Percentiles rank a stretch among this genome's conserved stretches.
phyloP scores from a whole-genome alignment of 2,888 invertebrate species.

The Scaeva pyrastri region DNA sequence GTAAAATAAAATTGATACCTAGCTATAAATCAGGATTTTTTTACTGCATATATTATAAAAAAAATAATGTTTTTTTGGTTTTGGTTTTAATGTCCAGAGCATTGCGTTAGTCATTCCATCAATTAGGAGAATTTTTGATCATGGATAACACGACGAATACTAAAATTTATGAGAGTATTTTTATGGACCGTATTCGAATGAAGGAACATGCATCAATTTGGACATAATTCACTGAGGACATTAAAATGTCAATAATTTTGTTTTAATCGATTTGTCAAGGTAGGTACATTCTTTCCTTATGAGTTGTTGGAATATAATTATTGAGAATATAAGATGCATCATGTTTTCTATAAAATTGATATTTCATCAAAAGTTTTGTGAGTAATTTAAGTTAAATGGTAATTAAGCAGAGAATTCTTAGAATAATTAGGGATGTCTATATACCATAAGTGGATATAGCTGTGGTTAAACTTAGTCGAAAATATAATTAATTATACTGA shows the following conservation, averaged over 20 bases:
- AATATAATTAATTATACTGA: no score
- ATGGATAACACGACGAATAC: slow-evolving; percentile 3
- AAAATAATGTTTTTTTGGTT: background rate
- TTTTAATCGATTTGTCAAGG: slow-evolving; percentile 8
- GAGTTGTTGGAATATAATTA: no score
- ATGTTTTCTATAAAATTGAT: no score
- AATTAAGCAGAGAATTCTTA: no score
- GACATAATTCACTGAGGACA: slow-evolving; percentile 3
- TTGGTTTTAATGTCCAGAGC: background rate
- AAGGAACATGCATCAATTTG: background rate
- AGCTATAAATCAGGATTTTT: slow-evolving; percentile 31
- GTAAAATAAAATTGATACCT: slow-evolving; percentile 29
- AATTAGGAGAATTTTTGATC: slow-evolving; percentile 9
- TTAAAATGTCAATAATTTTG: slow-evolving; percentile 10
- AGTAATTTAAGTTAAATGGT: no score
- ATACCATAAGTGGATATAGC: no score
- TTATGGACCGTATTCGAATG: background rate
- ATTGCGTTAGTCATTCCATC: slow-evolving; percentile 31
- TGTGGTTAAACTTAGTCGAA: no score
- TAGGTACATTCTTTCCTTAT: background rate
- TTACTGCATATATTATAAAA: background rate
- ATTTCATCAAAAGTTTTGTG: no score
- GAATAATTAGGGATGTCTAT: no score
- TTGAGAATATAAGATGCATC: no score
- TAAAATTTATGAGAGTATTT: slow-evolving; percentile 1